Percentiles rank a stretch among this genome's conserved stretches.
These are phyloP conservation scores for Morone saxatilis DNA, from an alignment of 2,113 vertebrate species.

Conservation along the genomic window DNA sequence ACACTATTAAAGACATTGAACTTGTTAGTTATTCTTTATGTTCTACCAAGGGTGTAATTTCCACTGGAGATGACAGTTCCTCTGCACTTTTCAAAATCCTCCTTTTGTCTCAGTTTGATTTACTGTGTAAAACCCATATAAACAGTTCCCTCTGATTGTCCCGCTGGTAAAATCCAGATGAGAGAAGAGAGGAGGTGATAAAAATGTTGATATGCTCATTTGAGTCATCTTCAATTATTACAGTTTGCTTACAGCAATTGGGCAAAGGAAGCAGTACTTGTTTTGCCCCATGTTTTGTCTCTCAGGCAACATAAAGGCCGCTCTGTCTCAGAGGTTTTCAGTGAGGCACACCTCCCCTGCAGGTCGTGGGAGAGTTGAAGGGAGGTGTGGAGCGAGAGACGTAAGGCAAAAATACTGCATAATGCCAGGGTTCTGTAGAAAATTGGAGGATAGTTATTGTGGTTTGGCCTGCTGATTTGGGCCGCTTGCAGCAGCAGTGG, in stretches of 20 bases:
- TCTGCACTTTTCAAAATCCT: too few relatives aligned
- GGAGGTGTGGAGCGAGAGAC: background rate
- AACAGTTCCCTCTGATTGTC: background rate
- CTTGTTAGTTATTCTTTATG: background rate
- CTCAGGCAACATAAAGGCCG: background rate
- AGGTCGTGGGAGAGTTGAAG: background rate
- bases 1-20: background rate
- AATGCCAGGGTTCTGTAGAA: background rate
- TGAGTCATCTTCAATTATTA: background rate
- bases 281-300: background rate
- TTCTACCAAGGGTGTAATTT: background rate
- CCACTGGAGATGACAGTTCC: background rate
- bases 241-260: background rate
- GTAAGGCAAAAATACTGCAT: background rate
- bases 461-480: background rate
- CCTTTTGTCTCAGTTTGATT: background rate
- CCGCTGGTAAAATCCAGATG: conserved; percentile 6
- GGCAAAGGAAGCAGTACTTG: background rate
- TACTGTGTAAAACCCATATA: background rate
- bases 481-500: background rate
- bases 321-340: background rate
- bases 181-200: background rate
- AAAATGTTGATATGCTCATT: background rate
- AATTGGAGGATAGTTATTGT: background rate
- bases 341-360: background rate